phyloP scores from a whole-genome alignment of 1,140 invertebrate species.

The Orius insidiosus region DNA sequence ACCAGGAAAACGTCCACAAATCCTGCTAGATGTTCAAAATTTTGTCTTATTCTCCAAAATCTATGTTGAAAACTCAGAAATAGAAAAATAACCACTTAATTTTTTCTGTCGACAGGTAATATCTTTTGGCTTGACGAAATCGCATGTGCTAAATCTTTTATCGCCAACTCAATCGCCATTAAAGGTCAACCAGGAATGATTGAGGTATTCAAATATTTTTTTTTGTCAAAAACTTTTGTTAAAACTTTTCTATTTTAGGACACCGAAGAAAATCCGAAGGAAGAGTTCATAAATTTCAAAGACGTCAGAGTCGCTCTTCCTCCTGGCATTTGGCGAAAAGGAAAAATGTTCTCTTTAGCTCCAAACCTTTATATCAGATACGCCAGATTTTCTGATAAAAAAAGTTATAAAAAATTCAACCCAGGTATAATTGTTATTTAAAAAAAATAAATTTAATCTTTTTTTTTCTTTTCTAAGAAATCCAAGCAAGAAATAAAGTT shows the following conservation, averaged over 20 bases:
- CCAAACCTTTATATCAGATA: conserved; percentile 47
- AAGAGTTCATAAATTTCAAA: conserved; percentile 27
- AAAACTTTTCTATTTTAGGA: not conserved
- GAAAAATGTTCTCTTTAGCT: conserved; percentile 28
- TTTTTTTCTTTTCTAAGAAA: not conserved
- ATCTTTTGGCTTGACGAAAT: conserved; percentile 54
- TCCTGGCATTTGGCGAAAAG: conserved; percentile 56
- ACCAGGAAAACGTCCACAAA: no score
- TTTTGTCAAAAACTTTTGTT: no score
- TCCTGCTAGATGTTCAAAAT: no score
- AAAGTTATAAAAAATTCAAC: conserved; percentile 5
- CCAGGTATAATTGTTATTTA: not conserved
- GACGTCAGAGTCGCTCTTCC: conserved; percentile 38
- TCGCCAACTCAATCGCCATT: conserved; percentile 16
- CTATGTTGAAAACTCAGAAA: no score
- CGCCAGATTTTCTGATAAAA: conserved; percentile 42
- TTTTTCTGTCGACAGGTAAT: conserved; percentile 38
- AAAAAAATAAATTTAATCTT: not conserved
- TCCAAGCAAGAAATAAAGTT: not conserved
- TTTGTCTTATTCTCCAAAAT: no score
- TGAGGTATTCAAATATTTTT: no score
- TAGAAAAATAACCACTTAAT: no score
- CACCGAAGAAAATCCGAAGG: conserved; percentile 12
- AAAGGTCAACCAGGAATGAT: conserved; percentile 12
- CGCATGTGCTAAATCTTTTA: conserved; percentile 48